phyloP scores from a whole-genome alignment of 2,888 invertebrate genomes.

The Melipona bicolor region DNA sequence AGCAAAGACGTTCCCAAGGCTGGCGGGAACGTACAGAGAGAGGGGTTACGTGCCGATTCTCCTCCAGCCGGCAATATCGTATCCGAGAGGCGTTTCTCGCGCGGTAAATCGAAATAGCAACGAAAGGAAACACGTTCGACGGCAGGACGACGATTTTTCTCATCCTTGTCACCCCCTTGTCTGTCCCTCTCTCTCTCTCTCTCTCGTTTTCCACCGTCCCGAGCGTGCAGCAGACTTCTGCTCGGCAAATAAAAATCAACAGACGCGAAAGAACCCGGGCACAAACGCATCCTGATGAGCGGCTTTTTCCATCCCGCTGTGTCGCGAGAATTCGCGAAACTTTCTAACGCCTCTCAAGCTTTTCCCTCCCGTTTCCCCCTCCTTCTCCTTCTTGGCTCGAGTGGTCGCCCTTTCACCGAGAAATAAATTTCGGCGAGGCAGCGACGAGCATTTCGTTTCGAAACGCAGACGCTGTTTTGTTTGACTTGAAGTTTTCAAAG shows the following conservation, averaged over 20 bases:
- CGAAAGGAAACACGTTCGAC: conserved; percentile 27
- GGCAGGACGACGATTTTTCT: conserved; percentile 51
- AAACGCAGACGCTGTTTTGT: background rate
- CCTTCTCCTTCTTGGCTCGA: too few relatives aligned
- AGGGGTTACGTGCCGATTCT: conserved; percentile 60
- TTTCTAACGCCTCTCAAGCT: conserved; percentile 9
- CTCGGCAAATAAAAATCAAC: conserved; percentile 63
- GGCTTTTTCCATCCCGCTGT: conserved; percentile 3
- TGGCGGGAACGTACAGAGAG: conserved; percentile 19
- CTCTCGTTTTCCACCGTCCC: background rate
- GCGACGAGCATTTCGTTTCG: background rate
- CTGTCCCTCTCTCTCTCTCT: background rate
- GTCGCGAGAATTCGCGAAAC: conserved; percentile 43
- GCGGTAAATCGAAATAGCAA: conserved; percentile 49
- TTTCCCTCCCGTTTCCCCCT: background rate
- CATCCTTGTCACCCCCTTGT: conserved; percentile 1
- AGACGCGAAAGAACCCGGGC: conserved; percentile 31
- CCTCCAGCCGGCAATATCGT: conserved; percentile 62
- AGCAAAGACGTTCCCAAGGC: conserved; percentile 54
- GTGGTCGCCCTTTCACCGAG: too few relatives aligned
- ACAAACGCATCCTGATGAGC: conserved; percentile 60
- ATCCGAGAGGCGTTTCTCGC: conserved; percentile 40
- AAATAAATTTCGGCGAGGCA: background rate
- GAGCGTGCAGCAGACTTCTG: conserved; percentile 35
- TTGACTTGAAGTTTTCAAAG: background rate